Percentiles rank a stretch among this genome's conserved stretches.
phyloP scores from a whole-genome alignment of 92 coral and sea anemone species.

The Umimayanthus chanpuru region DNA sequence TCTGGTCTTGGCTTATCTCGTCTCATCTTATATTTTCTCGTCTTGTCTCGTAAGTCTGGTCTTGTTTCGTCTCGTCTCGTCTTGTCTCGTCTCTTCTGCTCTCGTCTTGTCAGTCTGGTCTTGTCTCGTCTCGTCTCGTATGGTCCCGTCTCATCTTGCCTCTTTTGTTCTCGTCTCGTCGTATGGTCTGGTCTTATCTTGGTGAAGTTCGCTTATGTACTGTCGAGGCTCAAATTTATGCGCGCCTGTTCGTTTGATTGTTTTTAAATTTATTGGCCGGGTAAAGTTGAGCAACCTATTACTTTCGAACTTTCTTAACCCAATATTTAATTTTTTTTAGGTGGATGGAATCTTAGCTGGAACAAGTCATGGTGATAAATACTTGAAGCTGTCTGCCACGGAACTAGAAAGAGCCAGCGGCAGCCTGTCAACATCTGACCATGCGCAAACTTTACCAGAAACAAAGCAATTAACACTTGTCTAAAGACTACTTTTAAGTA shows the following conservation, averaged over 20 bases:
- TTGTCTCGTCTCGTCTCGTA: neutral
- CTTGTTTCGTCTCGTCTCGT: neutral
- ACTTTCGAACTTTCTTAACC: neutral
- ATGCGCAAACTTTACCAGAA: conserved; percentile 5
- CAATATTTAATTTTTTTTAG: conserved; percentile 24
- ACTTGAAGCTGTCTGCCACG: conserved; percentile 58
- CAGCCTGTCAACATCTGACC: conserved; percentile 26
- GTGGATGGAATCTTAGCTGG: conserved; percentile 95
- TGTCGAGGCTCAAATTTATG: neutral
- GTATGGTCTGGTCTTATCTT: neutral
- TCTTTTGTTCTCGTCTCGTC: neutral
- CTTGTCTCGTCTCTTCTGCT: too few species aligned
- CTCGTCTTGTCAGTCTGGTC: neutral
- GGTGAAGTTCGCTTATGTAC: neutral
- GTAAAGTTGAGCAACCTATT: neutral
- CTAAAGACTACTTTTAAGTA: neutral
- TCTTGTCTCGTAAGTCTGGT: neutral
- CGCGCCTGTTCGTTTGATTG: neutral
- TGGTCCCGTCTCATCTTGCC: neutral
- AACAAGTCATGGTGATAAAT: conserved; percentile 84
- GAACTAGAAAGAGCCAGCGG: conserved; percentile 28
- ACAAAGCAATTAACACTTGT: neutral
- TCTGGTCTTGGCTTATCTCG: neutral
- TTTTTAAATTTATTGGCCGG: neutral
- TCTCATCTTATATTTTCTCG: neutral